Evolutionary conservation across 2,888 invertebrate genomes (phyloP), one percentile per base, ranked within the genome.

Genomic region (Lordiphosa andalusiaca): DNA sequence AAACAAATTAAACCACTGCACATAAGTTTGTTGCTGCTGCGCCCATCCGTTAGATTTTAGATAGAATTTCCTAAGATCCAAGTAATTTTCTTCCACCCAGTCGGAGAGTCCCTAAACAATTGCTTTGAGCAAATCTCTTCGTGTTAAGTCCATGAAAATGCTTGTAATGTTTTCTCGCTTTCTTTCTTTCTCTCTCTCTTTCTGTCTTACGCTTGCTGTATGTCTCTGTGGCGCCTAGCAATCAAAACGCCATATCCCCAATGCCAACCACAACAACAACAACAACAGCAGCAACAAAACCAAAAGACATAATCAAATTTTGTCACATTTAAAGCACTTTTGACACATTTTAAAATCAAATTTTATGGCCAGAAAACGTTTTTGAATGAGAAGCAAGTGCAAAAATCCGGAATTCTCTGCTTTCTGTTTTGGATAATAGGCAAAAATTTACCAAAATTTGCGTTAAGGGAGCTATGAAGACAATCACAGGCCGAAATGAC

Each of bases 261-360:
- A 37, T 48, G 67, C 16, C 63, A 59, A 23, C 40, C 52, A 36
- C 35, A 50, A 41, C 42, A 54, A 21, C 47, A 61, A 23, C 40
- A 54, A 36, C 35, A 50, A 41, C 42, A 54, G 19, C 47, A 61
- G 48, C 49, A 49, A 37, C 7, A 19, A 19, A 3, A 52, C 19
- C 25, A 40, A 49, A 9, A 52, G 44, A 56, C 59, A 55, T 69
- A 76, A 74, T 76, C 71, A 74, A 76, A 80, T 78, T 73, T 69
- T 66, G 76, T 63, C 76, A 66, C 80, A 80, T 67, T 76, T 74
- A 80, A 74, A 76, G 74, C 71, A 69, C 80, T 75, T 76, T 77
- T 78, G 74, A 74, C 77, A 80, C 80, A 78, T 80, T 74, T 74
- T 71, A 76, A 78, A 78, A 80, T 78, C 74, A 71, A 65, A 80